A percentile compares a stretch with the other conserved stretches of the same genome.
Evolutionary conservation across 2,888 invertebrate species (phyloP).

Genomic region (Callyntrura sp.): DNA sequence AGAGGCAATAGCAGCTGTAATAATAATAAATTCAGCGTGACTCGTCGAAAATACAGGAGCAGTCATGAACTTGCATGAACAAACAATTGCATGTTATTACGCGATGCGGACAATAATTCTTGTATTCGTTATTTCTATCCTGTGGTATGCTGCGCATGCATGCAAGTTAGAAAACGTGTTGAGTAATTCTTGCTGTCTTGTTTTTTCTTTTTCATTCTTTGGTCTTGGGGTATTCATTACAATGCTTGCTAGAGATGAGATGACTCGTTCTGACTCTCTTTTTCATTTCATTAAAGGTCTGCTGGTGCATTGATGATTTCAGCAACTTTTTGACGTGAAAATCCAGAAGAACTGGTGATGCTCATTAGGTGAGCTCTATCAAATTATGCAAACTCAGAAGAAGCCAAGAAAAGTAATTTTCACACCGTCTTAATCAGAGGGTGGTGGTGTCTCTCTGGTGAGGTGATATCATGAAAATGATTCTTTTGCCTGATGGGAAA

Average conservation of each 20-base stretch:
- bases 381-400: constrained; percentile 59
- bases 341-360: constrained; percentile 70
- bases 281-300: neutral
- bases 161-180: constrained; percentile 34
- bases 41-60: constrained; percentile 70
- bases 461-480: constrained; percentile 11
- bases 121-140: constrained; percentile 11
- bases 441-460: neutral
- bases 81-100: constrained; percentile 55
- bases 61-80: constrained; percentile 73
- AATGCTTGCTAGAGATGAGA: neutral
- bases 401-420: constrained; percentile 59
- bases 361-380: constrained; percentile 63
- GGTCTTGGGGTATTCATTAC: neutral
- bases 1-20: constrained; percentile 30
- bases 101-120: neutral
- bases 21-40: constrained; percentile 69
- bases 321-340: constrained; percentile 58
- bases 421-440: constrained; percentile 58
- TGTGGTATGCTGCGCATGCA: too few relatives aligned
- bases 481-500: neutral
- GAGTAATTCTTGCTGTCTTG: constrained; percentile 45
- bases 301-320: constrained; percentile 23
- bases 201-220: constrained; percentile 31
- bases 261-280: neutral